Evolutionary conservation across 64 coral and sea anemone species (phyloP).

Genomic region (Catalaphyllia jardinei): DNA sequence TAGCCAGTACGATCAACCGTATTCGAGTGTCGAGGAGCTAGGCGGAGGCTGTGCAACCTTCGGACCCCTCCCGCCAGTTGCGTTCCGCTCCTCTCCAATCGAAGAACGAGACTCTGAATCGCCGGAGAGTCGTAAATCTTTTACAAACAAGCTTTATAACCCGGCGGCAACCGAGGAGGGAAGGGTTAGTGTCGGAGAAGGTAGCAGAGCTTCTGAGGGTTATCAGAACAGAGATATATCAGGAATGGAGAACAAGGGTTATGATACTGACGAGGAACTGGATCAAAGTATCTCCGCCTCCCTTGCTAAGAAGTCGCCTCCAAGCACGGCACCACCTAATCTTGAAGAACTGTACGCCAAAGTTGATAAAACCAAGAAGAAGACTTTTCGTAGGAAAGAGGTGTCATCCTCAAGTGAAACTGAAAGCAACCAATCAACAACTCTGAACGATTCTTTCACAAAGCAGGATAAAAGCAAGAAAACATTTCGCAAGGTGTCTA

Average conservation of each 20-base stretch:
- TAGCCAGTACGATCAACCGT: constrained; percentile 73
- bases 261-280: constrained; percentile 48
- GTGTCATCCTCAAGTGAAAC: background rate
- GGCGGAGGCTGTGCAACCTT: constrained; percentile 84
- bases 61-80: constrained; percentile 62
- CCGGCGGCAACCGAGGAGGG: background rate
- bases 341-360: constrained; percentile 62
- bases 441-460: background rate
- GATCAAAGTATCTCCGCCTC: constrained; percentile 19
- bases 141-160: constrained; percentile 77
- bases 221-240: constrained; percentile 19
- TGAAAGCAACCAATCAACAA: background rate
- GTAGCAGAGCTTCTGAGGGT: background rate
- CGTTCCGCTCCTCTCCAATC: constrained; percentile 25
- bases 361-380: constrained; percentile 79
- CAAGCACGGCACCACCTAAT: background rate
- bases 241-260: constrained; percentile 47
- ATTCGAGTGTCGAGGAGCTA: constrained; percentile 81
- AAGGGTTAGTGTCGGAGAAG: constrained; percentile 3
- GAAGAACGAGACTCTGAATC: constrained; percentile 42
- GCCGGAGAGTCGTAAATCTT: constrained; percentile 40
- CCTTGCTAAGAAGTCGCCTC: background rate
- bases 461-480: constrained; percentile 3
- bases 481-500: background rate
- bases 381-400: constrained; percentile 35